Percentiles rank a stretch among this genome's conserved stretches.
Conservation (phyloP, 2,113 vertebrate genomes). For the Zosterops borbonicus region DNA sequence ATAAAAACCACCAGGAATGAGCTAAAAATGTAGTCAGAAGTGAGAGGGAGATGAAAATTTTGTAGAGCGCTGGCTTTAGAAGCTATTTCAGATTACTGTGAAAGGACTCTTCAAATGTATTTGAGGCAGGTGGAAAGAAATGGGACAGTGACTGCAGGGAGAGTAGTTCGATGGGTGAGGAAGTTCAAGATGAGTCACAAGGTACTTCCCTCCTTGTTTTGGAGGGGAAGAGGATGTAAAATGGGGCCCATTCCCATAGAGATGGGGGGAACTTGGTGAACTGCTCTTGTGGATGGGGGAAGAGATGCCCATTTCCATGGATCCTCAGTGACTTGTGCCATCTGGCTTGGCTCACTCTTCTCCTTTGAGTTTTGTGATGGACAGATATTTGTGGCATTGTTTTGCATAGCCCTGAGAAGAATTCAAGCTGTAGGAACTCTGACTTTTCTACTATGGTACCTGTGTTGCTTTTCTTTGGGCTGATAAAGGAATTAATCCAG, state of each 20-base stretch:
- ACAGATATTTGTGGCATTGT: background rate
- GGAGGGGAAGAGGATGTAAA: background rate
- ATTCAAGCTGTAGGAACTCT: background rate
- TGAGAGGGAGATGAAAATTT: slow-evolving; percentile 25
- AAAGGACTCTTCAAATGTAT: slow-evolving; percentile 15
- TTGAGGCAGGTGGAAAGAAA: slow-evolving; percentile 8
- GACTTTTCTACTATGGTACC: background rate
- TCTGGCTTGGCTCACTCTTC: background rate
- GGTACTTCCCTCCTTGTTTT: background rate
- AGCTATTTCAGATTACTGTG: slow-evolving; percentile 19
- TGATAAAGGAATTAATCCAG: background rate
- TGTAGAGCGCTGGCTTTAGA: slow-evolving; percentile 25
- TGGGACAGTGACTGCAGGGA: background rate
- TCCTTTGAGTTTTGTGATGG: background rate
- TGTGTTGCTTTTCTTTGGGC: background rate
- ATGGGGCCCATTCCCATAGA: background rate
- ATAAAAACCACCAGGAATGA: slow-evolving; percentile 47
- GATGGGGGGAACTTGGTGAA: background rate
- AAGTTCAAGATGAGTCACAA: background rate
- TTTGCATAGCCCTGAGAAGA: background rate
- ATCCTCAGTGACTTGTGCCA: background rate
- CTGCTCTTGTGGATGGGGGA: accelerated
- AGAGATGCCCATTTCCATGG: background rate
- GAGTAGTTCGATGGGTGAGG: background rate
- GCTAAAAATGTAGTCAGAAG: slow-evolving; percentile 56